Evolutionary conservation across 2,113 vertebrate species (phyloP), one percentile per base, ranked within the genome.

Genomic region (Mugil cephalus): DNA sequence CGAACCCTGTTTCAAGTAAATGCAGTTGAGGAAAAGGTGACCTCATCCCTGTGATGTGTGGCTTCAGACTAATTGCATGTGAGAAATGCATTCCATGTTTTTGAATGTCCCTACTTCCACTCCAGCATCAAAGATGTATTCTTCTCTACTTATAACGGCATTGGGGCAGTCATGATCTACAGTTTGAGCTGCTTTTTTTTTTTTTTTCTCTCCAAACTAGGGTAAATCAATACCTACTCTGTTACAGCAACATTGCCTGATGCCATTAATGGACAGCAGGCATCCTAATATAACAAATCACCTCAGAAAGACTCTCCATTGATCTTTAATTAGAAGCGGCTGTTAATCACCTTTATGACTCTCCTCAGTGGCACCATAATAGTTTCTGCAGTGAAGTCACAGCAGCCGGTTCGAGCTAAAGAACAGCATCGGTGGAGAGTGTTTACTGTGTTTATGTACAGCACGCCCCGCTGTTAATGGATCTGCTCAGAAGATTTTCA

Each of bases 251-350:
- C 91, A 92, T 92, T 91, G 91, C 85, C 91, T 91, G 83, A 87
- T 79, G 79, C 91, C 93, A 88, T 91, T 89, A 94, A 92, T 93
- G 91, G 92, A 89, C 90, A 91, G 89, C 90, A 79, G 79, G 89
- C 90, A 89, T 90, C 88, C 87, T 93, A 94, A 90, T 92, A 87
- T 88, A 93, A 94, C 92, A 93, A 95, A 95, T 95, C 93, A 90
- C 91, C 90, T 93, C 91, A 88, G 93, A 94, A 93, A 88, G 89
- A 88, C 80, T 80, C 83, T 88, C 89, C 92, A 94, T 94, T 89
- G 92, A 94, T 95, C 93, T 93, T 92, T 94, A 94, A 91, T 94
- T 92, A 93, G 93, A 91, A 93, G 89, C 67, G 39, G 88, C 86
- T 89, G 91, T 94, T 93, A 92, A 93, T 92, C 90, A 90, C 84